Percentiles rank a stretch among this genome's conserved stretches.
Conservation (phyloP, 2,888 invertebrate genomes). For the Teleiodes luculella region DNA sequence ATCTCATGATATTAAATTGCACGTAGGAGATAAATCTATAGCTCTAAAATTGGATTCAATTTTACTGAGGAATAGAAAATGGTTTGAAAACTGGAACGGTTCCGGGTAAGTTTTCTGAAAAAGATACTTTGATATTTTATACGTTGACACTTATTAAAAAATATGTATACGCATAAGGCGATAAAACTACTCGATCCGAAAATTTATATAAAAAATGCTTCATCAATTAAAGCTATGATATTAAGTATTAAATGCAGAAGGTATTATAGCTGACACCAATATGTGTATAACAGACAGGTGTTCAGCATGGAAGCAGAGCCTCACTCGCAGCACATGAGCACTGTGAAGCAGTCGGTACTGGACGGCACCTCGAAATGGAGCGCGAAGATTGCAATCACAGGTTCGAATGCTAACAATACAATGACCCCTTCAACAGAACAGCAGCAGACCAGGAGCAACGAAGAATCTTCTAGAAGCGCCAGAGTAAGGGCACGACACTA, state of each 20-base stretch:
- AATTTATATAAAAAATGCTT: too few species aligned
- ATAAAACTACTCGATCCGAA: too few species aligned
- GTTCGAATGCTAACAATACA: constrained; percentile 82
- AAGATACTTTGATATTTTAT: background rate
- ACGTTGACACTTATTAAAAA: background rate
- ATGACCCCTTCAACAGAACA: constrained; percentile 25
- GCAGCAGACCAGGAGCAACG: constrained; percentile 22
- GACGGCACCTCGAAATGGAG: constrained; percentile 99
- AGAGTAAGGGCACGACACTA: constrained; percentile 41
- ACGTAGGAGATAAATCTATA: constrained; percentile 8
- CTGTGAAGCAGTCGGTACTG: constrained; percentile 98
- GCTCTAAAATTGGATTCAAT: constrained; percentile 13
- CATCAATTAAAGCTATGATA: too few species aligned
- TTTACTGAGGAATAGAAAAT: constrained; percentile 9
- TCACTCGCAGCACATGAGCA: constrained; percentile 97
- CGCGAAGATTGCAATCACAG: constrained; percentile 99
- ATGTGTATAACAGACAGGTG: constrained; percentile 89
- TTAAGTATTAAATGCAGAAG: background rate
- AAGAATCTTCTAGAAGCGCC: constrained; percentile 28
- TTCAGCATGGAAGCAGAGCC: constrained; percentile 97
- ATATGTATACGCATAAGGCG: too few species aligned
- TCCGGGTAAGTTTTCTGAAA: background rate
- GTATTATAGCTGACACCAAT: constrained; percentile 45
- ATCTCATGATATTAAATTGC: constrained; percentile 6
- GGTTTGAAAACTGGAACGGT: constrained; percentile 3